Percentiles rank a stretch among this genome's conserved stretches.
These are phyloP conservation scores for Trogon melanurus DNA, from an alignment of 2,113 vertebrate species.

Conservation along the genomic window DNA sequence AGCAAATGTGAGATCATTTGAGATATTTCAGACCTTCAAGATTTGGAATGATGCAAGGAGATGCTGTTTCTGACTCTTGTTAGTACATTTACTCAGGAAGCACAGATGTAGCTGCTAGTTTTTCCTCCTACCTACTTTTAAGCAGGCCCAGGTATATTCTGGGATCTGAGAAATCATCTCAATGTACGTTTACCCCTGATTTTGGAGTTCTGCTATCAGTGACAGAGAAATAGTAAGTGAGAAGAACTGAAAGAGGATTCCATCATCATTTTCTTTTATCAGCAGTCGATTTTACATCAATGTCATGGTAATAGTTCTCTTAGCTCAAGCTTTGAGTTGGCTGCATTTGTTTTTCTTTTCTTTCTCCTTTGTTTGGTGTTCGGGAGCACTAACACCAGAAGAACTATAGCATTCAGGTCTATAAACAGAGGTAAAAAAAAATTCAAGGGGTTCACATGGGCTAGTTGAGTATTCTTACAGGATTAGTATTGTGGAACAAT, in stretches of 20 bases:
- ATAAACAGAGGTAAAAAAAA: conserved; percentile 44
- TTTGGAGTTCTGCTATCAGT: neutral
- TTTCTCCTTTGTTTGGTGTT: neutral
- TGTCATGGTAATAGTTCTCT: neutral
- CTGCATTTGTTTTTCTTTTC: neutral
- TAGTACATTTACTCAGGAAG: neutral
- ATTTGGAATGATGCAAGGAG: neutral
- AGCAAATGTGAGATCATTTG: neutral
- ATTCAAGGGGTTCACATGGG: conserved; percentile 6
- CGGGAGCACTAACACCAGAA: neutral
- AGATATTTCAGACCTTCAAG: neutral
- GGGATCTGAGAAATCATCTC: neutral
- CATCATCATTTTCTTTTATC: neutral
- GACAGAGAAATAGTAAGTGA: neutral
- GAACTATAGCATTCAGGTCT: neutral
- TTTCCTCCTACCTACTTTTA: neutral
- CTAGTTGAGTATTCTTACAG: conserved; percentile 58
- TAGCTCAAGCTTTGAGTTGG: neutral
- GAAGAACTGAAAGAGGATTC: neutral
- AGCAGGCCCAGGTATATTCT: neutral
- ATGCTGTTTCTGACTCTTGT: neutral
- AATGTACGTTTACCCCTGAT: neutral
- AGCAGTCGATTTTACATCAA: neutral
- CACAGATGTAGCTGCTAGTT: neutral
- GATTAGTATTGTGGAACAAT: conserved; percentile 53